These are phyloP conservation scores for Hycleus phaleratus DNA, from an alignment of 1,140 invertebrate species.

Conservation along the genomic window DNA sequence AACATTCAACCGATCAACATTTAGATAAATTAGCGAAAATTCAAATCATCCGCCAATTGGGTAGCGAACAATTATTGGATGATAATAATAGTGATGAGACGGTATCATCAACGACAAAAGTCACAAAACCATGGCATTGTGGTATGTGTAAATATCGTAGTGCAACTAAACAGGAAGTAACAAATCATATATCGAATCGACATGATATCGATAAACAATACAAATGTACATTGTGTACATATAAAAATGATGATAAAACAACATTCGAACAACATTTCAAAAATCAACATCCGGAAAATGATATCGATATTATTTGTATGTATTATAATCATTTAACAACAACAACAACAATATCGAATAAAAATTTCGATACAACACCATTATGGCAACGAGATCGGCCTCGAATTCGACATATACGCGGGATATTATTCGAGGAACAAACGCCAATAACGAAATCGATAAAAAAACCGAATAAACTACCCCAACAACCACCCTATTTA, in stretches of 20 bases:
- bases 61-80: slow-evolving; percentile 36
- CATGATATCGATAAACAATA: slow-evolving; percentile 59
- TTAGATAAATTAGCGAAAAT: slow-evolving; percentile 46
- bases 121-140: slow-evolving; percentile 59
- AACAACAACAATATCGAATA: slow-evolving; percentile 24
- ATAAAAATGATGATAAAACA: slow-evolving; percentile 47
- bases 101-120: slow-evolving; percentile 29
- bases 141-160: slow-evolving; percentile 56
- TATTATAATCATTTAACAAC: slow-evolving; percentile 27
- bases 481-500: slow-evolving; percentile 10
- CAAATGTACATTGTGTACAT: slow-evolving; percentile 57
- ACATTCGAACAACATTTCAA: slow-evolving; percentile 52
- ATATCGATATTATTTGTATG: slow-evolving; percentile 29
- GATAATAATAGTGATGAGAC: slow-evolving; percentile 19
- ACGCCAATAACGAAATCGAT: slow-evolving; percentile 15
- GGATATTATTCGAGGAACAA: slow-evolving; percentile 48
- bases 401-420: slow-evolving; percentile 52
- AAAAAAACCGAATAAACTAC: slow-evolving; percentile 32
- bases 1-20: slow-evolving; percentile 58
- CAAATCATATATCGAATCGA: slow-evolving; percentile 46
- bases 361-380: slow-evolving; percentile 49
- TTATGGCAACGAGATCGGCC: slow-evolving; percentile 47
- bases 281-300: slow-evolving; percentile 43
- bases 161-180: slow-evolving; percentile 51
- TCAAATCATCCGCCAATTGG: slow-evolving; percentile 50